phyloP scores from a whole-genome alignment of 1,140 invertebrate genomes.

The Calliopsis andreniformis region DNA sequence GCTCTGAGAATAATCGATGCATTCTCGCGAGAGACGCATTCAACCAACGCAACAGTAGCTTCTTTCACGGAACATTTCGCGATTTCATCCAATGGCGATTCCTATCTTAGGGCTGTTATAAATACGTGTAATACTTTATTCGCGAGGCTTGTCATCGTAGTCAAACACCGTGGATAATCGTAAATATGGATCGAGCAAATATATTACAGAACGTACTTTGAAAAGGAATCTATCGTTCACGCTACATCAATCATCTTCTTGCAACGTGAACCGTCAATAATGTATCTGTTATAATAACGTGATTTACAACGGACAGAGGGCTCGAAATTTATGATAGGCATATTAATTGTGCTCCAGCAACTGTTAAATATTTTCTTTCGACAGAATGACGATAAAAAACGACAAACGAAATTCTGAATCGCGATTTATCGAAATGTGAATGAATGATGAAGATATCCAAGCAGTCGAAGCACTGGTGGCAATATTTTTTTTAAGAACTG shows the following conservation, averaged over 20 bases:
- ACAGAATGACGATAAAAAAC: background rate
- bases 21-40: background rate
- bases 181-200: conserved; percentile 36
- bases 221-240: conserved; percentile 45
- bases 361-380: conserved; percentile 20
- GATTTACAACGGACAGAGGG: conserved; percentile 16
- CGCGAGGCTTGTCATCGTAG: conserved; percentile 21
- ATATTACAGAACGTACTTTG: background rate
- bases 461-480: too few relatives aligned
- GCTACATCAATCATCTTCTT: conserved; percentile 40
- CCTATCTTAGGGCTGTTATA: background rate
- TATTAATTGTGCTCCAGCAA: conserved; percentile 22
- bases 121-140: conserved; percentile 11
- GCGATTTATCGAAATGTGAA: too few relatives aligned
- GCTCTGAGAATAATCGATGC: conserved; percentile 10
- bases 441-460: too few relatives aligned
- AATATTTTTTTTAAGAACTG: too few relatives aligned
- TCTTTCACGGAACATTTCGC: conserved; percentile 44
- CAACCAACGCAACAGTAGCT: conserved; percentile 10
- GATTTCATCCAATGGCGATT: conserved; percentile 29
- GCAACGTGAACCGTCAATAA: conserved; percentile 26
- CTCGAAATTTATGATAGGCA: background rate
- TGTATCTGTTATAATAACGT: conserved; percentile 10
- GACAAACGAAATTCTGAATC: background rate
- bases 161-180: conserved; percentile 40